Percentiles rank a stretch among this genome's conserved stretches.
phyloP scores from a whole-genome alignment of 2,113 vertebrate species.

The Nematolebias whitei region DNA sequence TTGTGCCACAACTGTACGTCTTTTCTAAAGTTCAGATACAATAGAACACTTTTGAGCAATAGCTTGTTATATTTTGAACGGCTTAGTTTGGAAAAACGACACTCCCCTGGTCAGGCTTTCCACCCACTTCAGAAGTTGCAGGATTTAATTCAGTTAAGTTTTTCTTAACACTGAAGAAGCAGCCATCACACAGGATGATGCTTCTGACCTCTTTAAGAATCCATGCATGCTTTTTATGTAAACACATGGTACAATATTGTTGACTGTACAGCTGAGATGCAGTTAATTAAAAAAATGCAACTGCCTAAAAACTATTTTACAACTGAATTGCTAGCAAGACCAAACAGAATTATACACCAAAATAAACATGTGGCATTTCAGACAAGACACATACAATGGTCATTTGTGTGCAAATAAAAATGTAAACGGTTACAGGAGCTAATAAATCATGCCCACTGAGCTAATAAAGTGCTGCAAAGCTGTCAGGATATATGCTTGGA shows the following conservation, averaged over 20 bases:
- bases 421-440: slow-evolving; percentile 64
- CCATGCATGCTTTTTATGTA: slow-evolving; percentile 31
- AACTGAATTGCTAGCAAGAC: slow-evolving; percentile 33
- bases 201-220: slow-evolving; percentile 15
- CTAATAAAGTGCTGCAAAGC: slow-evolving; percentile 77
- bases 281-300: neutral
- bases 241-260: slow-evolving; percentile 16
- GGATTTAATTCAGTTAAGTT: slow-evolving; percentile 9
- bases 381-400: slow-evolving; percentile 55
- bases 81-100: slow-evolving; percentile 21
- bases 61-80: neutral
- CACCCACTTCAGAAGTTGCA: neutral
- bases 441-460: slow-evolving; percentile 44
- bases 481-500: slow-evolving; percentile 44
- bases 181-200: slow-evolving; percentile 27
- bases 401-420: slow-evolving; percentile 76
- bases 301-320: neutral
- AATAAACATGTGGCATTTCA: slow-evolving; percentile 45
- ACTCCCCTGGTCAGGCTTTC: neutral
- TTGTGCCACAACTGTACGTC: slow-evolving; percentile 39
- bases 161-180: slow-evolving; percentile 23
- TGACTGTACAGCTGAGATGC: slow-evolving; percentile 26
- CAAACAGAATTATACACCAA: slow-evolving; percentile 34
- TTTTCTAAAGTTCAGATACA: slow-evolving; percentile 17
- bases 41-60: neutral